Conservation (phyloP, 2,797 vertebrate species). For the Malurus splendens region DNA sequence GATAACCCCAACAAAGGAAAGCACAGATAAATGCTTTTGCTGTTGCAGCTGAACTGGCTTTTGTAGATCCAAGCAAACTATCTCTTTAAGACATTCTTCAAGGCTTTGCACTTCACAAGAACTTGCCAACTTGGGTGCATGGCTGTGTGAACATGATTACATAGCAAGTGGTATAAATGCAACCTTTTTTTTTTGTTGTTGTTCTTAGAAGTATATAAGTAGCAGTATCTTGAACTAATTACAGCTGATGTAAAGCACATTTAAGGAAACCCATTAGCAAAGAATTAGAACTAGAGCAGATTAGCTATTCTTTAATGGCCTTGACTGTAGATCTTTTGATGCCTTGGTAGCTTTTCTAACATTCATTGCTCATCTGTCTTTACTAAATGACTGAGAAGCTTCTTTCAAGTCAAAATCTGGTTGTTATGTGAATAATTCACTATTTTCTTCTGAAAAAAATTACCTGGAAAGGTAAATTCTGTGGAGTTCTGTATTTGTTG, state of each 20-base stretch:
- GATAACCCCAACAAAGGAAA: not conserved
- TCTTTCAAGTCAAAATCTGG: slow-evolving; percentile 18
- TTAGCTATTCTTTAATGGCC: slow-evolving; percentile 56
- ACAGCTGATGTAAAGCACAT: slow-evolving; percentile 47
- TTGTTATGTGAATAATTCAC: slow-evolving; percentile 5
- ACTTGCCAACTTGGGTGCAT: not conserved
- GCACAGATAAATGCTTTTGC: not conserved
- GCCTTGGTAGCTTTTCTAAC: slow-evolving; percentile 53
- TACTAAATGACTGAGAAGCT: slow-evolving; percentile 37
- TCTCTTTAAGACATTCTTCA: not conserved
- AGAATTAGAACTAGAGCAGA: slow-evolving; percentile 63
- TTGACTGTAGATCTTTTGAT: slow-evolving; percentile 50
- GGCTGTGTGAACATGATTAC: not conserved
- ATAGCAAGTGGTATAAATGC: slow-evolving; percentile 11
- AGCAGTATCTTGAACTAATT: slow-evolving; percentile 60
- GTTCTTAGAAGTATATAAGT: slow-evolving; percentile 29
- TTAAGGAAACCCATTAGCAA: slow-evolving; percentile 63
- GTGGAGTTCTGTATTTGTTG: slow-evolving; percentile 11
- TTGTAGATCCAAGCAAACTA: not conserved
- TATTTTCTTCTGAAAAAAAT: slow-evolving; percentile 38
- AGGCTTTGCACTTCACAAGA: not conserved
- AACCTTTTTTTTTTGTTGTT: not conserved
- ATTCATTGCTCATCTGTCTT: slow-evolving; percentile 53
- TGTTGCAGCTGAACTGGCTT: not conserved
- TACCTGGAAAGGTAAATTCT: slow-evolving; percentile 40